Evolutionary conservation across 2,113 vertebrate species (phyloP).

Genomic region (Struthio camelus): DNA sequence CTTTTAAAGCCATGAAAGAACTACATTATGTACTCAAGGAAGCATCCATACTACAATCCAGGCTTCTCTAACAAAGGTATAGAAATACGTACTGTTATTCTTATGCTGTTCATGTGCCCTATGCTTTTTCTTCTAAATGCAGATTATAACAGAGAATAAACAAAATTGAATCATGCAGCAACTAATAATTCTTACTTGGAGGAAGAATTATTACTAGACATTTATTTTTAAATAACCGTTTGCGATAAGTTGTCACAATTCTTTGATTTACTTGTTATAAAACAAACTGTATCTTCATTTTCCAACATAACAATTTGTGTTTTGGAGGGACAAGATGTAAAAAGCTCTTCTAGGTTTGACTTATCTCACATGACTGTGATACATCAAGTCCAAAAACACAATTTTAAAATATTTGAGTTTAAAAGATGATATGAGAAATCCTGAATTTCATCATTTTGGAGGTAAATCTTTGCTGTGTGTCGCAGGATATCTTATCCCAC

Average conservation of each 20-base stretch:
- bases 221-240: background rate
- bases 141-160: background rate
- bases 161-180: background rate
- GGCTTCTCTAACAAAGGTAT: background rate
- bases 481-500: background rate
- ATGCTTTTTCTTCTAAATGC: background rate
- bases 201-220: background rate
- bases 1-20: background rate
- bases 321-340: background rate
- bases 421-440: background rate
- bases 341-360: background rate
- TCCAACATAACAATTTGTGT: background rate
- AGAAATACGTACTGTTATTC: too few species aligned
- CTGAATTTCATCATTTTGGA: background rate
- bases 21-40: background rate
- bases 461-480: background rate
- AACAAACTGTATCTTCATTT: background rate
- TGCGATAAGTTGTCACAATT: background rate
- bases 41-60: background rate
- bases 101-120: too few species aligned
- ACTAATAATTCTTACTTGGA: background rate
- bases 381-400: background rate
- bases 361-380: background rate
- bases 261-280: background rate
- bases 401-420: background rate